Evolutionary conservation across 2,888 invertebrate genomes (phyloP).

Genomic region (Lamellibrachia satsuma): DNA sequence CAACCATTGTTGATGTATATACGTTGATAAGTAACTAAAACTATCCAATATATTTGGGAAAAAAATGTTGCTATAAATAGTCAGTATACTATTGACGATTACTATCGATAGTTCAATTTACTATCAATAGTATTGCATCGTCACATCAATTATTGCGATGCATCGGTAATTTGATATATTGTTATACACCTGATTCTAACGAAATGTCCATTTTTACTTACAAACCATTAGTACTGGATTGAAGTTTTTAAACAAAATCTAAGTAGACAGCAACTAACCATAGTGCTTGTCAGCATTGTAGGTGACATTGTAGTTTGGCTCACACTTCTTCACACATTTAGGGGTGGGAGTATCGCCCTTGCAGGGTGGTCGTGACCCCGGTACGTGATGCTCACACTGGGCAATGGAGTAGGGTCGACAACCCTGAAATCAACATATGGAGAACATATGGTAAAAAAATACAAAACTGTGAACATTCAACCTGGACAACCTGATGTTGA

Average conservation of each 20-base stretch:
- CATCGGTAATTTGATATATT: no score
- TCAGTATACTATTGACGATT: no score
- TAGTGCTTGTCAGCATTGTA: constrained; percentile 81
- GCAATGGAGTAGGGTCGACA: constrained; percentile 87
- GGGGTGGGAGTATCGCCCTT: constrained; percentile 74
- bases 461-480: neutral
- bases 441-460: neutral
- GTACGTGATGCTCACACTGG: constrained; percentile 90
- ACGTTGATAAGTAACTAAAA: no score
- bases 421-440: constrained; percentile 68
- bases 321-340: constrained; percentile 77
- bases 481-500: neutral
- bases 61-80: no score
- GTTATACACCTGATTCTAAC: neutral
- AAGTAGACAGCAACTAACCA: constrained; percentile 67
- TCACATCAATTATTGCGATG: no score
- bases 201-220: neutral
- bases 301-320: constrained; percentile 71
- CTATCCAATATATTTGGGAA: no score
- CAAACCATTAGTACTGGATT: neutral
- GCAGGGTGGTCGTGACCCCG: constrained; percentile 70
- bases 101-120: no score
- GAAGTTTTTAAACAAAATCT: neutral
- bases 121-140: no score
- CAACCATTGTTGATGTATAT: no score